Base-by-base conservation (phyloP, 2,113 vertebrate genomes). In the Nettapus auritus region DNA sequence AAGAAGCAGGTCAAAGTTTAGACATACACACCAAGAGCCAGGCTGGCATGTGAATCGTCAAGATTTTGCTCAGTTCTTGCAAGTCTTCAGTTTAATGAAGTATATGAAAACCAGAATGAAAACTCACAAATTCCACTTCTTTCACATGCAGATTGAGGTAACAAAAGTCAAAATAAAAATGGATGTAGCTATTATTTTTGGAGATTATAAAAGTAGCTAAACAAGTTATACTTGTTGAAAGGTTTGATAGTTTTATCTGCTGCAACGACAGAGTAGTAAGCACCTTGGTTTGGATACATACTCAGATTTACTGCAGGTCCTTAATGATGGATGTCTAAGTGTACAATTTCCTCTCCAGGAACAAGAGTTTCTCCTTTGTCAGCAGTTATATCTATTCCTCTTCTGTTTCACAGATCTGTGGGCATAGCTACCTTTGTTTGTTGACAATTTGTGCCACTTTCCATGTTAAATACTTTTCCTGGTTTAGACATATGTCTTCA, bases 91-190 rank as follows among this genome's bases (percentile, higher is more conserved):
- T 71, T 88, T 40, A 68, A 68, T 48, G 25, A 86, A 59, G 11
- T 19, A 53, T 22, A 11, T 19, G 36, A 90, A 92, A 75, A 92
- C 64, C 66, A 34, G 40, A 90, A 64, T 25, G 42, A 48, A 93
- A 83, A 83, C 22, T 52, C 60, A 25, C 20, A 90, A 68, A 46
- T 81, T 75, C 56, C 80, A 67, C 14, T 74, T 92, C 25, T 68
- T 63, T 90, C 76, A 75, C 33, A 74, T 52, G 55, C 11, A 67
- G 44, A 94, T 70, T 46, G 33, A 78, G 86, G 84, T 68, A 80
- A 68, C 42, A 78, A 94, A 96, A 94, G 42, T 64, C 76, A 93
- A 86, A 93, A 63, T 29, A 67, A 90, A 94, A 71, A 12, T 17
- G 67, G 69, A 53, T 75, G 38, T 28, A 71, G 46, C 25, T 88